phyloP scores from a whole-genome alignment of 2,888 invertebrate genomes.

The Agrochola lychnidis region DNA sequence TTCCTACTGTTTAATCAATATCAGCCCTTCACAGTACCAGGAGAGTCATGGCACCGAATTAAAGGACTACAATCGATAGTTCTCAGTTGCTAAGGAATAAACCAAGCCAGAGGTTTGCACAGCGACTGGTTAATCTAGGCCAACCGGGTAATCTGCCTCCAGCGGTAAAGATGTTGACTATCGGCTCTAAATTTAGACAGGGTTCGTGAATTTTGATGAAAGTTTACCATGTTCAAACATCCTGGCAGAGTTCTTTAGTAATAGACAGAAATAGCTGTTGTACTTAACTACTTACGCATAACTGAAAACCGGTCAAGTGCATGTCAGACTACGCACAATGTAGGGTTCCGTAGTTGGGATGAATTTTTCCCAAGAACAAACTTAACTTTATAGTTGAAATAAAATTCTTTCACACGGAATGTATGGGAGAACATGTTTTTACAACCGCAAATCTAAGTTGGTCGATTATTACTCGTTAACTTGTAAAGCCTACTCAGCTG shows the following conservation, averaged over 20 bases:
- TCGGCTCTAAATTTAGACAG: slow-evolving; percentile 2
- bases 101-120: slow-evolving; percentile 5
- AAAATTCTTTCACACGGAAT: no score
- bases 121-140: slow-evolving; percentile 33
- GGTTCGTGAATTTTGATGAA: slow-evolving; percentile 8
- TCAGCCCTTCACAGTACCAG: slow-evolving; percentile 44
- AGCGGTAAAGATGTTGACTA: slow-evolving; percentile 18
- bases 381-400: no score
- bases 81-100: slow-evolving; percentile 47
- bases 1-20: slow-evolving; percentile 43
- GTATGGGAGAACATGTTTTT: no score
- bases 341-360: no score
- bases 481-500: no score
- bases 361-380: no score
- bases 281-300: not conserved
- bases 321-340: no score
- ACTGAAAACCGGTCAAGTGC: no score
- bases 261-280: no score
- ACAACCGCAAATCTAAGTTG: no score
- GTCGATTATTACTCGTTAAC: no score
- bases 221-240: slow-evolving; percentile 12
- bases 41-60: slow-evolving; percentile 35
- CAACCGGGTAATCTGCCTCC: slow-evolving; percentile 9
- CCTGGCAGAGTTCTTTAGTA: no score
- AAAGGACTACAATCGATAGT: slow-evolving; percentile 53